Percentiles rank a stretch among this genome's conserved stretches.
Conservation (phyloP, 2,113 vertebrate genomes). For the Phodopus roborovskii region DNA sequence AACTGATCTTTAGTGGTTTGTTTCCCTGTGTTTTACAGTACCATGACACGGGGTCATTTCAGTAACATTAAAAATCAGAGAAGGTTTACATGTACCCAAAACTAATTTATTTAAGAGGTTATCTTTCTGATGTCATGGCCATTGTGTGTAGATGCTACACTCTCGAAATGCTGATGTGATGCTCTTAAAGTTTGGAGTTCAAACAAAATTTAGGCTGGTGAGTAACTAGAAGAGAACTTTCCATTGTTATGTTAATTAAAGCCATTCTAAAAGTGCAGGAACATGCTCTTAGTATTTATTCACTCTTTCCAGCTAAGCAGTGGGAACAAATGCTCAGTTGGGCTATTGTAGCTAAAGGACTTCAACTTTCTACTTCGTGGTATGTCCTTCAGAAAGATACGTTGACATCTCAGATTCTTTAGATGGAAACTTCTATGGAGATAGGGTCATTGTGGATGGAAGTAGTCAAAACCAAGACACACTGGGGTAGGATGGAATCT, state of each 20-base stretch:
- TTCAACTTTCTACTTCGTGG: conserved; percentile 15
- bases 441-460: background rate
- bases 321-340: background rate
- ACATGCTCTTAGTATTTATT: conserved; percentile 60
- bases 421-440: background rate
- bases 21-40: background rate
- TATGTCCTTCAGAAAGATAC: background rate
- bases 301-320: conserved; percentile 59
- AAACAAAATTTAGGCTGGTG: conserved; percentile 51
- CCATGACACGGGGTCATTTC: background rate
- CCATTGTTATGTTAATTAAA: conserved; percentile 61
- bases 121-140: background rate
- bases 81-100: conserved; percentile 1
- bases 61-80: background rate
- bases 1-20: background rate
- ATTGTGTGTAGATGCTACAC: background rate
- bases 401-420: background rate
- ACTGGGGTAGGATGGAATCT: background rate
- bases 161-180: background rate
- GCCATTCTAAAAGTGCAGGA: conserved; percentile 6
- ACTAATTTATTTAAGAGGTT: background rate
- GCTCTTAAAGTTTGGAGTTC: conserved; percentile 46
- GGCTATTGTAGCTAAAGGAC: background rate
- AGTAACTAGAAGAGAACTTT: conserved; percentile 59
- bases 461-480: background rate